A percentile compares a stretch with the other conserved stretches of the same genome.
phyloP scores from a whole-genome alignment of 2,113 vertebrate genomes.

The Quiscalus mexicanus region DNA sequence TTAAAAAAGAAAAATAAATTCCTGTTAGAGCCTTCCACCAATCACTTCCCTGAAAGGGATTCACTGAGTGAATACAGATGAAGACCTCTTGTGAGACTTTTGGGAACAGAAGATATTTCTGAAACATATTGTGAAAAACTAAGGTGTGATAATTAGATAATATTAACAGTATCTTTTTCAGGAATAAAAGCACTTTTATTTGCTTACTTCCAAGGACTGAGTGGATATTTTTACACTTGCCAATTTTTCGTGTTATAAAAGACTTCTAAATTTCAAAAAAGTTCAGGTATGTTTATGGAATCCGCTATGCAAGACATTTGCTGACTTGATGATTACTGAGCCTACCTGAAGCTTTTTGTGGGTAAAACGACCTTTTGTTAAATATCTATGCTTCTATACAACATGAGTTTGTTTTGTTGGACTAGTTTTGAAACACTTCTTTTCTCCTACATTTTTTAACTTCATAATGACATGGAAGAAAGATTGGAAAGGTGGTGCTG shows the following conservation, averaged over 20 bases:
- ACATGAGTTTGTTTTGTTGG: neutral
- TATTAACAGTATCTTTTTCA: conserved; percentile 34
- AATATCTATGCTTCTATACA: neutral
- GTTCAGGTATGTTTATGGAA: conserved; percentile 54
- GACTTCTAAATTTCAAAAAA: conserved; percentile 48
- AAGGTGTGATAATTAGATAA: conserved; percentile 64
- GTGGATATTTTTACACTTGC: conserved; percentile 9
- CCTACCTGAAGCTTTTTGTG: conserved; percentile 47
- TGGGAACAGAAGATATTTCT: conserved; percentile 46
- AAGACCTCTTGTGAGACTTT: conserved; percentile 67
- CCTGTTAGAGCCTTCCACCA: conserved; percentile 73
- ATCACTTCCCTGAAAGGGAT: conserved; percentile 69
- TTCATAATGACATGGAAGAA: neutral
- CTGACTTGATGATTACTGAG: conserved; percentile 47
- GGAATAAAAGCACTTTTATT: neutral
- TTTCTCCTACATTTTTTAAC: neutral
- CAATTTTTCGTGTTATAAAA: conserved; percentile 16
- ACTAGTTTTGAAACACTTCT: neutral
- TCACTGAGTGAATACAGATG: conserved; percentile 70
- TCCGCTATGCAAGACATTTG: conserved; percentile 38
- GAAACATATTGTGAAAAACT: conserved; percentile 30
- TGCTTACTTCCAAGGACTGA: conserved; percentile 16
- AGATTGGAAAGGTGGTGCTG: neutral
- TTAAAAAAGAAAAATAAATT: conserved; percentile 78
- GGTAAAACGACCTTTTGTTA: conserved; percentile 34